phyloP scores from a whole-genome alignment of 2,113 vertebrate species.

The Barnardius zonarius region DNA sequence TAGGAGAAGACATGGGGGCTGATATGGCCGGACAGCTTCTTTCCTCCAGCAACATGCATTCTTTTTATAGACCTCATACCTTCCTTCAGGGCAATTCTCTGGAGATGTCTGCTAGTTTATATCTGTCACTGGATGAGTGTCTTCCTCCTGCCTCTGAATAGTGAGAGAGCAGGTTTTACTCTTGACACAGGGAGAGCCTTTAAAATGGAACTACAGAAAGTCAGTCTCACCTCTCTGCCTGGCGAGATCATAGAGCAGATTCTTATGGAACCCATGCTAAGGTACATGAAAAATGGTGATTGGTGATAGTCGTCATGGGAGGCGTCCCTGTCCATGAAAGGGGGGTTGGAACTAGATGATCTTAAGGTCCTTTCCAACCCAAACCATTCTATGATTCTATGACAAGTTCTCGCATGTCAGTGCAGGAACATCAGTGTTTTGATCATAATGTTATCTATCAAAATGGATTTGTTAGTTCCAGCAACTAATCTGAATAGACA shows the following conservation, averaged over 20 bases:
- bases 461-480: neutral
- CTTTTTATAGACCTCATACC: neutral
- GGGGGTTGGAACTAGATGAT: neutral
- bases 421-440: neutral
- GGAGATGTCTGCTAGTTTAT: neutral
- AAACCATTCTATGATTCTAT: neutral
- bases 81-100: neutral
- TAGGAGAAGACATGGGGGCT: neutral
- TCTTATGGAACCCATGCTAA: neutral
- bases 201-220: neutral
- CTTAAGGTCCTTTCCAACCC: neutral
- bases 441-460: neutral
- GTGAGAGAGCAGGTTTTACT: neutral
- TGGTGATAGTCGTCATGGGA: neutral
- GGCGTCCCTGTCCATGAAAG: neutral
- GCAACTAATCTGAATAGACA: neutral
- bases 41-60: neutral
- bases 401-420: neutral
- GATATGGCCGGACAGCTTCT: neutral
- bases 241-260: neutral
- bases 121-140: neutral
- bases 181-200: neutral
- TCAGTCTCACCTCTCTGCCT: neutral
- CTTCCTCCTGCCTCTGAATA: neutral
- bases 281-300: neutral